Base-by-base conservation (phyloP, 92 coral and sea anemone species). In the Zoanthus sociatus region DNA sequence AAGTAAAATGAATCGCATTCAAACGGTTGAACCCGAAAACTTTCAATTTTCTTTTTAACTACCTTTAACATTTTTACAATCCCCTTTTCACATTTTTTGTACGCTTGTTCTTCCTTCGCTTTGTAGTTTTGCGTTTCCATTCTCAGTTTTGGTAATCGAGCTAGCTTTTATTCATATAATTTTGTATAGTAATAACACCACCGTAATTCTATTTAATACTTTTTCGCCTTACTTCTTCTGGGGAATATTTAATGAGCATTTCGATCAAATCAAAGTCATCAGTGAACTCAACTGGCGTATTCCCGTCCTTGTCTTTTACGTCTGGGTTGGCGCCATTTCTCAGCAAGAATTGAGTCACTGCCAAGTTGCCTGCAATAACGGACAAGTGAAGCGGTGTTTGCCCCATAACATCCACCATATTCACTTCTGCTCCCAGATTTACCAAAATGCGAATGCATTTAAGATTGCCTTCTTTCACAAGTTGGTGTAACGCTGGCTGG, bases 181-280 rank as follows among this genome's bases (percentile, higher is more conserved):
- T 5, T 50, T 50, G 47, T 31, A 20, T 18, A 26, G 51, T 58
- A n/a, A 18, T 37, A 37, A 37, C 42, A 37, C 42, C 42, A 14
- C 10, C 3, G 14, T 5, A 20, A 26, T 20, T 64, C 85, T 81
- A 64, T 66, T 66, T 69, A 42, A 81, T 71, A 66, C 85, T 81
- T 48, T 81, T 81, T 67, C 85, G 51, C 66, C 85, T 14, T 11
- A 44, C 66, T 75, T 95, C 98, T 30, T 95, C 98, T 1, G 95
- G 93, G 5, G 96, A 95, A 84, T 93, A 91, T 68, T 88, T 91
- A 77, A 89, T 89, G 10, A 97, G 86, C 89, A 97, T 73, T 86
- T 97, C 99, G 77, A 97, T 91, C 90, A 97, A 84, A 82, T 97
- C 99, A 79, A 97, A 97, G 67, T 97, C 95, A 42, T 97, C 99